Evolutionary conservation across 2,797 vertebrate species (phyloP), one percentile per base, ranked within the genome.

Genomic region (Threskiornis aethiopicus): DNA sequence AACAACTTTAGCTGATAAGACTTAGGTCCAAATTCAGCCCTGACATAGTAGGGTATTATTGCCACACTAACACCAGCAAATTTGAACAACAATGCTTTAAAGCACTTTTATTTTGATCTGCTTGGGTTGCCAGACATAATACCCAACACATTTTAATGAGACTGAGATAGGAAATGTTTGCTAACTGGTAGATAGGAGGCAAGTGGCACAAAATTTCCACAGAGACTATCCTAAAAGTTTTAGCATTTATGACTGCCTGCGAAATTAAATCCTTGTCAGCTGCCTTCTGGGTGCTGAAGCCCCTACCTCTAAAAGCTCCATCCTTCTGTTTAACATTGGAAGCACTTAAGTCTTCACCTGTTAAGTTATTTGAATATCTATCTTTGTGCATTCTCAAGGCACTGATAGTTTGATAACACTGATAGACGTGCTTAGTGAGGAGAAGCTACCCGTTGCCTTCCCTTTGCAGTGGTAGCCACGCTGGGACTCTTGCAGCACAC

Each of bases 381-480:
- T 47, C 55, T 92, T 70, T 57, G 22, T 22, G 25, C 9, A 1
- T 16, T 17, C 4, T 55, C n/a, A 57, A 47, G 42, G 11, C 11
- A 25, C 37, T 29, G 41, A 13, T 14, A 47, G 42, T 37, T 54
- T 26, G 33, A 69, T 37, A 41, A 28, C 46, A 16, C 46, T 26
- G 35, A 17, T 11, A 37, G 58, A 59, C 16, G 1, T 26, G 8
- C 22, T 62, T 33, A 16, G 31, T 16, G 33, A n/a, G 19, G 37
- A 37, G 64, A 28, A 58, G 19, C 12, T 17, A 22, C 24, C 7
- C 11, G 2, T 33, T 55, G 10, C 35, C 25, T 69, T 51, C 29
- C 6, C 4, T 51, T 29, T 54, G 44, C 3, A 5, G 5, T 35
- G 16, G 7, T 4, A 59, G 35, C 25, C 8, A 20, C 1, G 1